A percentile compares a stretch with the other conserved stretches of the same genome.
Evolutionary conservation across 2,797 vertebrate species (phyloP).

Genomic region (Chelidonichthys spinosus): DNA sequence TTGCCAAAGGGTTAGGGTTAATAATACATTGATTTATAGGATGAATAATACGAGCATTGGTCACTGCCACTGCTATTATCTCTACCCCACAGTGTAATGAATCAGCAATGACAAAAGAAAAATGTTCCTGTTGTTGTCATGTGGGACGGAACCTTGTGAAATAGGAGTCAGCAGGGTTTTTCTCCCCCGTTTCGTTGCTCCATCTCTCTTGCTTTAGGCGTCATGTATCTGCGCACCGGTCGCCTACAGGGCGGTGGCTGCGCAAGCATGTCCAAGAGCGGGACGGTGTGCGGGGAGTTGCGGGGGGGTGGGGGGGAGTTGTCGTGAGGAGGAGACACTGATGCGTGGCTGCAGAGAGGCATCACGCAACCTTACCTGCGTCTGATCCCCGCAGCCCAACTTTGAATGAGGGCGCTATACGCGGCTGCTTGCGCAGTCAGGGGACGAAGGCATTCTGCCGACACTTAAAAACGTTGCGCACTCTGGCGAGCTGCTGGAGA

Average conservation of each 20-base stretch:
- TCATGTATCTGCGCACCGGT: slow-evolving; percentile 59
- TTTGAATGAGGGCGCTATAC: slow-evolving; percentile 35
- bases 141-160: slow-evolving; percentile 25
- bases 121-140: not conserved
- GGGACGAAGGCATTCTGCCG: not conserved
- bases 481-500: slow-evolving; percentile 27
- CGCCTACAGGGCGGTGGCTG: slow-evolving; percentile 81
- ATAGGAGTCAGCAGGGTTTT: not conserved
- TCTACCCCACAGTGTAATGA: slow-evolving; percentile 9
- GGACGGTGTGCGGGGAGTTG: slow-evolving; percentile 73
- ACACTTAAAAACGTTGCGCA: slow-evolving; percentile 34
- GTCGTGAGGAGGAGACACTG: slow-evolving; percentile 41
- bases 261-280: slow-evolving; percentile 68
- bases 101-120: slow-evolving; percentile 4
- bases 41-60: not conserved
- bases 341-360: slow-evolving; percentile 31
- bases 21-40: not conserved
- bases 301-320: slow-evolving; percentile 25
- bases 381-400: slow-evolving; percentile 43
- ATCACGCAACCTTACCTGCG: slow-evolving; percentile 22
- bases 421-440: slow-evolving; percentile 17
- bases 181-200: not conserved
- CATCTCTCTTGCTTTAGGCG: slow-evolving; percentile 23
- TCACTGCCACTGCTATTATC: not conserved
- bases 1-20: too few species aligned